Percentiles rank a stretch among this genome's conserved stretches.
phyloP scores from a whole-genome alignment of 2,888 invertebrate species.

The Stegana nigrithorax region DNA sequence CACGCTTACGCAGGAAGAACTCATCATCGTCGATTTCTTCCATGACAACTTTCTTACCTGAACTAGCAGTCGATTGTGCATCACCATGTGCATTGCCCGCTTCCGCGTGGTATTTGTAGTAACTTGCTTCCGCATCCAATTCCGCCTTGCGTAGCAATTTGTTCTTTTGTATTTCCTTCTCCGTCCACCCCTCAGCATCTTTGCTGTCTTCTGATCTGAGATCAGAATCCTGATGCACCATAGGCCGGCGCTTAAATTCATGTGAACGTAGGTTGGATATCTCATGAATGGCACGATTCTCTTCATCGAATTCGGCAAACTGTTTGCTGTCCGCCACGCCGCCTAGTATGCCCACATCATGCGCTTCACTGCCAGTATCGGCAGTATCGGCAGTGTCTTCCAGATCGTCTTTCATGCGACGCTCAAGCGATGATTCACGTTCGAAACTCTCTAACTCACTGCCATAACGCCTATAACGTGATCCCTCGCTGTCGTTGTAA shows the following conservation, averaged over 20 bases:
- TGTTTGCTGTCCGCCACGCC: conserved; percentile 71
- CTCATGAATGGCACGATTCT: conserved; percentile 71
- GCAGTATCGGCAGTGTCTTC: conserved; percentile 61
- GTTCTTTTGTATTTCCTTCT: conserved; percentile 67
- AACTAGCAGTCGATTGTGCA: conserved; percentile 74
- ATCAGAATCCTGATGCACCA: conserved; percentile 68
- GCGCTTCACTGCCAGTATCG: conserved; percentile 67
- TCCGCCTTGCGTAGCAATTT: conserved; percentile 62
- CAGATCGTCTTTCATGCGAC: conserved; percentile 67
- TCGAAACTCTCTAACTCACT: conserved; percentile 68
- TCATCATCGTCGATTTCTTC: conserved; percentile 90
- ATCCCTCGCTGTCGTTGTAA: conserved; percentile 70
- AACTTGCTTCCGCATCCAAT: conserved; percentile 63
- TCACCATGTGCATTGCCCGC: conserved; percentile 64
- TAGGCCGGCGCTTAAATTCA: conserved; percentile 66
- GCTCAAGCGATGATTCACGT: conserved; percentile 67
- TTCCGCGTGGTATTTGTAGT: conserved; percentile 54
- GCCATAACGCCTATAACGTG: conserved; percentile 65
- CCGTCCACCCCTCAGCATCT: conserved; percentile 67
- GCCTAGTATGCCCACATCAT: conserved; percentile 58
- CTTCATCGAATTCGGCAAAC: conserved; percentile 71
- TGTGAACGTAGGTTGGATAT: conserved; percentile 65
- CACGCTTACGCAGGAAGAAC: conserved; percentile 85
- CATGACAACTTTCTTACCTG: conserved; percentile 76
- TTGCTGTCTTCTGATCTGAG: conserved; percentile 67